Conservation (phyloP, 1,140 invertebrate genomes). For the Oncopeltus fasciatus region DNA sequence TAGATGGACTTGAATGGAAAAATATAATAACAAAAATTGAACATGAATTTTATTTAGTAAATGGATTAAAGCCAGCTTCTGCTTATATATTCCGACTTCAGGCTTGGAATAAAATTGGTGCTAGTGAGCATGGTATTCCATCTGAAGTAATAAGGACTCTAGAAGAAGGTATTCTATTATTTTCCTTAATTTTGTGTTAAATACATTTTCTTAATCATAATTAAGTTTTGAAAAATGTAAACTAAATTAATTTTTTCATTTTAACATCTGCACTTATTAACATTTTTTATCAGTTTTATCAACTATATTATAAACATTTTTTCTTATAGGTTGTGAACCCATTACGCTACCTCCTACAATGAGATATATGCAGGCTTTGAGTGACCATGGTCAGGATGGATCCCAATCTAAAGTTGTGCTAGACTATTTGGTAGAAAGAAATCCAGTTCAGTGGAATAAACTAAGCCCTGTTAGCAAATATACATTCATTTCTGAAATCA, state of each 20-base stretch:
- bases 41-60: conserved; percentile 81
- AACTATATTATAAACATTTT: no score
- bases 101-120: conserved; percentile 84
- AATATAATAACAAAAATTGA: conserved; percentile 75
- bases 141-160: conserved; percentile 54
- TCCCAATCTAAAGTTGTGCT: conserved; percentile 41
- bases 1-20: conserved; percentile 70
- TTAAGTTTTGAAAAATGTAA: no score
- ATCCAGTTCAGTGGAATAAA: conserved; percentile 54
- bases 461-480: conserved; percentile 56
- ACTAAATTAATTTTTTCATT: no score
- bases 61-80: conserved; percentile 56
- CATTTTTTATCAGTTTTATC: no score
- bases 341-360: conserved; percentile 62
- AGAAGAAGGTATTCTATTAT: conserved; percentile 40
- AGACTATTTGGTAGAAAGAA: conserved; percentile 58
- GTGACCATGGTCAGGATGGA: conserved; percentile 59
- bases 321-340: conserved; percentile 37
- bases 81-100: conserved; percentile 79
- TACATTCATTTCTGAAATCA: conserved; percentile 72
- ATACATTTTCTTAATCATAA: no score
- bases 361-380: conserved; percentile 67
- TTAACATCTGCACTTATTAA: no score
- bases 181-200: no score
- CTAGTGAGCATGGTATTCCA: conserved; percentile 66